These are phyloP conservation scores for Trachythela sp. DNA, from an alignment of 64 coral and sea anemone genomes.

Conservation along the genomic window DNA sequence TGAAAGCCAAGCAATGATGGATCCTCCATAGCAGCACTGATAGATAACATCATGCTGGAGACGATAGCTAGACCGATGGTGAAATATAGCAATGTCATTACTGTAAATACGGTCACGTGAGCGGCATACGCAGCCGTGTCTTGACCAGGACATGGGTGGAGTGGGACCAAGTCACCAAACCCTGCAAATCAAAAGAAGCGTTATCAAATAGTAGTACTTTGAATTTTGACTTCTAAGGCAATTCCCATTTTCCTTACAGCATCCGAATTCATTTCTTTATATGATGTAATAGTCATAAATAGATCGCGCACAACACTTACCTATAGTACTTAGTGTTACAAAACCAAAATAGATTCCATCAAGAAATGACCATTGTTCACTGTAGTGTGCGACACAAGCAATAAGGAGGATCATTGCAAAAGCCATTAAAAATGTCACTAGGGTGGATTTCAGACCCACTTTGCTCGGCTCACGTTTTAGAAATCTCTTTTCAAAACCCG, in stretches of 20 bases:
- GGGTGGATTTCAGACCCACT: slow-evolving; percentile 66
- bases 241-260: too few relatives aligned
- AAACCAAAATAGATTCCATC: slow-evolving; percentile 99
- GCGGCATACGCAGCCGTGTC: slow-evolving; percentile 64
- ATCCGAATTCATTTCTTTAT: too few relatives aligned
- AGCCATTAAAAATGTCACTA: slow-evolving; percentile 74
- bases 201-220: background rate
- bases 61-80: slow-evolving; percentile 85
- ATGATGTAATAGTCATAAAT: background rate
- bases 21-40: slow-evolving; percentile 90
- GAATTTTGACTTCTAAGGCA: background rate
- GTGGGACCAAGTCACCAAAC: slow-evolving; percentile 94
- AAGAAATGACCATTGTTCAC: slow-evolving; percentile 90
- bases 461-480: slow-evolving; percentile 68
- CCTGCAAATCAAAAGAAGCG: slow-evolving; percentile 25
- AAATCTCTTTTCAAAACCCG: slow-evolving; percentile 58
- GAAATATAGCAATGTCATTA: slow-evolving; percentile 90
- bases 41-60: slow-evolving; percentile 74
- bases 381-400: slow-evolving; percentile 64
- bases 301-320: background rate
- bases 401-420: slow-evolving; percentile 72
- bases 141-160: slow-evolving; percentile 78
- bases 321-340: slow-evolving; percentile 93
- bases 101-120: slow-evolving; percentile 78
- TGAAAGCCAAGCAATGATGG: slow-evolving; percentile 73